A percentile compares a stretch with the other conserved stretches of the same genome.
phyloP scores from a whole-genome alignment of 1,140 invertebrate genomes.

The Anastrepha obliqua region DNA sequence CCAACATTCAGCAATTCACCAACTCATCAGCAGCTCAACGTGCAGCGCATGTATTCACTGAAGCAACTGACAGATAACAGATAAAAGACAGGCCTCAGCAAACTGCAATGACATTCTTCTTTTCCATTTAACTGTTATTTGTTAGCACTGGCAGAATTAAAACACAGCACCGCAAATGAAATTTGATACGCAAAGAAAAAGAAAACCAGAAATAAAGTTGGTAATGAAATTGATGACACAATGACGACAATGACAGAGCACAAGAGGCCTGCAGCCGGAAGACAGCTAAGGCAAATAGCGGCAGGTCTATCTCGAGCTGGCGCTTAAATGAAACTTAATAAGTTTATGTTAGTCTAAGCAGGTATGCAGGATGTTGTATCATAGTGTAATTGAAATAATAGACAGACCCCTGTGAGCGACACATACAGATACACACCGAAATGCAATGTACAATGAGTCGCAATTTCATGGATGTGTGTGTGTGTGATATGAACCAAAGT shows the following conservation, averaged over 20 bases:
- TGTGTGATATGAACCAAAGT: too few species aligned
- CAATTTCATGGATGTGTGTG: too few species aligned
- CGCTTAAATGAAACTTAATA: conserved; percentile 27
- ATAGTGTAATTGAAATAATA: not conserved
- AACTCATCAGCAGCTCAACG: conserved; percentile 35
- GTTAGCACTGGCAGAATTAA: not conserved
- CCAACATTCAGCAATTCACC: not conserved
- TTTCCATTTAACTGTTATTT: not conserved
- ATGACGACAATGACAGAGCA: conserved; percentile 28
- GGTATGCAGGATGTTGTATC: too few species aligned
- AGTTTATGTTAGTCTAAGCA: not conserved
- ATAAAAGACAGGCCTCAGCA: not conserved
- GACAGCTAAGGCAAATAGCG: conserved; percentile 3
- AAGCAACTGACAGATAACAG: conserved; percentile 5
- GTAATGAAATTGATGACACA: conserved; percentile 14
- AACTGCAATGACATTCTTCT: not conserved
- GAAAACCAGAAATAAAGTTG: not conserved
- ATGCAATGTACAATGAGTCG: too few species aligned
- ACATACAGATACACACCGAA: too few species aligned
- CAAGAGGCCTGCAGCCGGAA: not conserved
- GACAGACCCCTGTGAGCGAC: not conserved
- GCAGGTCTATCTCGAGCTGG: not conserved
- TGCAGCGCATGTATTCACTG: not conserved
- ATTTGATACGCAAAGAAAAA: not conserved
- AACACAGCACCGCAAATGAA: not conserved